phyloP scores from a whole-genome alignment of 92 coral and sea anemone genomes.

The Epizoanthus scotinus region DNA sequence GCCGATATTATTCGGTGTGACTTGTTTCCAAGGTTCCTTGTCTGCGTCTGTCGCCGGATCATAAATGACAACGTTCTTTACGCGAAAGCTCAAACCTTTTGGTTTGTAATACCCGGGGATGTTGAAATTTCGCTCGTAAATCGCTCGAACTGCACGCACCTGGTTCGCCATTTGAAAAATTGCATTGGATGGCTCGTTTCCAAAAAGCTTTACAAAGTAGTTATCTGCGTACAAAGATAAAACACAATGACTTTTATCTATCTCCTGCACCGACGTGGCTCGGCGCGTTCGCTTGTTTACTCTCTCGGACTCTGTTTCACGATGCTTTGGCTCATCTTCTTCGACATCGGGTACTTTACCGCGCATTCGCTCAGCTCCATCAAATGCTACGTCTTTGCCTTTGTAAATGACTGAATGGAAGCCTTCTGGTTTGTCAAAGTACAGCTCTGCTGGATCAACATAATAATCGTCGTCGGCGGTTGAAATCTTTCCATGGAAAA shows the following conservation, averaged over 20 bases:
- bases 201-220: slow-evolving; percentile 72
- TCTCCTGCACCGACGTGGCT: slow-evolving; percentile 50
- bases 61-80: slow-evolving; percentile 68
- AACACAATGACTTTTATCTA: slow-evolving; percentile 64
- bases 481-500: slow-evolving; percentile 87
- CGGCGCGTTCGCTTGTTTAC: slow-evolving; percentile 51
- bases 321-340: neutral
- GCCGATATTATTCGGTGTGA: slow-evolving; percentile 73
- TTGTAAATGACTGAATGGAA: slow-evolving; percentile 95
- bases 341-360: slow-evolving; percentile 29
- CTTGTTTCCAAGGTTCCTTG: slow-evolving; percentile 53
- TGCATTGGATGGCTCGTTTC: slow-evolving; percentile 70
- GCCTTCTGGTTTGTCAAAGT: slow-evolving; percentile 62
- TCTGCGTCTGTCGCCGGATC: slow-evolving; percentile 38
- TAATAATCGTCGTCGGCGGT: slow-evolving; percentile 71
- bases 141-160: slow-evolving; percentile 78
- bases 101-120: slow-evolving; percentile 57
- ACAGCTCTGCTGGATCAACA: slow-evolving; percentile 86
- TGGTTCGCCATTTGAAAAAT: slow-evolving; percentile 79
- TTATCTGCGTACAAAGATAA: slow-evolving; percentile 84
- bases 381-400: slow-evolving; percentile 71
- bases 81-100: slow-evolving; percentile 81
- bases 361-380: slow-evolving; percentile 49
- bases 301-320: neutral
- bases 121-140: slow-evolving; percentile 74